Percentiles rank a stretch among this genome's conserved stretches.
These are phyloP conservation scores for Apostichopus japonicus DNA, from an alignment of 35 echinoderm and acorn worm species.

Conservation along the genomic window DNA sequence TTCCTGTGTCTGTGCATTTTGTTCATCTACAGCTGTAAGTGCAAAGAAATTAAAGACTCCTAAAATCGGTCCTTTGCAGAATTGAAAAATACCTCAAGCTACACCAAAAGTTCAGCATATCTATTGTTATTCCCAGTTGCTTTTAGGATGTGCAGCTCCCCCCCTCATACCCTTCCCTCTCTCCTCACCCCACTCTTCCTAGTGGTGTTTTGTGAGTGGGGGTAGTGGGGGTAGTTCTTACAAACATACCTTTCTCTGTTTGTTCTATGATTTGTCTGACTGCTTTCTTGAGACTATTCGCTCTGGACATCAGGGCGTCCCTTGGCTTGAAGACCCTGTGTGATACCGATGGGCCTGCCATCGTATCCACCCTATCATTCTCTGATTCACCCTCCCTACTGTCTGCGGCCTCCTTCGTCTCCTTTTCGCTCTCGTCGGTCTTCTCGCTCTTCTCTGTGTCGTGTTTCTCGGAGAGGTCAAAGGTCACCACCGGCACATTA, in stretches of 20 bases:
- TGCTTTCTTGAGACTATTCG: conserved; percentile 94
- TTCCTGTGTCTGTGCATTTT: conserved; percentile 94
- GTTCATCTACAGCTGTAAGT: conserved; percentile 94
- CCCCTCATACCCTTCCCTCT: background rate
- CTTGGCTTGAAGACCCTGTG: conserved; percentile 79
- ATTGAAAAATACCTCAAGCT: too few species aligned
- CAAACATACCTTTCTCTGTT: conserved; percentile 87
- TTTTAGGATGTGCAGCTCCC: too few species aligned
- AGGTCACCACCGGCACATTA: conserved; percentile 5
- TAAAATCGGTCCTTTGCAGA: too few species aligned
- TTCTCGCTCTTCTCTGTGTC: conserved; percentile 66
- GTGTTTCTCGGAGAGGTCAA: conserved; percentile 72
- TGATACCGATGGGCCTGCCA: conserved; percentile 81
- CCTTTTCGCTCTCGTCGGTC: conserved; percentile 41
- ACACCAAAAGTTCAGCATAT: too few species aligned
- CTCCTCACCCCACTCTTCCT: too few species aligned
- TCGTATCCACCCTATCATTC: conserved; percentile 72
- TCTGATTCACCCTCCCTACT: conserved; percentile 52
- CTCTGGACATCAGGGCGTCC: conserved; percentile 84
- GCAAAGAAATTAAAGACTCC: background rate
- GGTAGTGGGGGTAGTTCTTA: background rate
- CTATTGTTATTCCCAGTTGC: too few species aligned
- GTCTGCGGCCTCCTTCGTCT: conserved; percentile 9
- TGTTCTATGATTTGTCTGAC: conserved; percentile 97
- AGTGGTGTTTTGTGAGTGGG: too few species aligned